Percentiles rank a stretch among this genome's conserved stretches.
These are phyloP conservation scores for Rhinella marina DNA, from an alignment of 2,797 vertebrate species.

Conservation along the genomic window DNA sequence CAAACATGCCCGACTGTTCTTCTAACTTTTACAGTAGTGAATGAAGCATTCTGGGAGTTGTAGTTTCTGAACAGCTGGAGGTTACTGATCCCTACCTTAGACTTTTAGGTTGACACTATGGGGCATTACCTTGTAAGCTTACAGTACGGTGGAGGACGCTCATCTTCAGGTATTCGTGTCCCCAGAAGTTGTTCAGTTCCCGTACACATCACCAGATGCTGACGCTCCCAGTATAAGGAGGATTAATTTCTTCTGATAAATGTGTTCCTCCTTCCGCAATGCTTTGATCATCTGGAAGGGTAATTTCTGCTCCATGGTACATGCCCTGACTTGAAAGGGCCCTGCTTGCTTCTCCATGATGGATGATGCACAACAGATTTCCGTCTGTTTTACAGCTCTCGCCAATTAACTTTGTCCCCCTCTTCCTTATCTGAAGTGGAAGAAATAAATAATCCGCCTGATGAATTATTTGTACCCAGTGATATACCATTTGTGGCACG, in stretches of 20 bases:
- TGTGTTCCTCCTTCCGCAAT: background rate
- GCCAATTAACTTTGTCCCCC: constrained; percentile 32
- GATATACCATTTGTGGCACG: constrained; percentile 34
- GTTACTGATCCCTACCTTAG: too few species aligned
- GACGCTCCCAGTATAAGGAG: background rate
- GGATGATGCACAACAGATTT: constrained; percentile 33
- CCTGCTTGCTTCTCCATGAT: constrained; percentile 29
- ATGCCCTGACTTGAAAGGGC: background rate
- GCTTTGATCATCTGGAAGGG: constrained; percentile 43
- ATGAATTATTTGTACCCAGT: constrained; percentile 28
- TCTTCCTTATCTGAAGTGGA: constrained; percentile 13
- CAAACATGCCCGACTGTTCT: too few species aligned
- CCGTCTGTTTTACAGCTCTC: constrained; percentile 12
- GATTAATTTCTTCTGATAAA: constrained; percentile 18
- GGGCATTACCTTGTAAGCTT: too few species aligned
- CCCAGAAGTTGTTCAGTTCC: background rate
- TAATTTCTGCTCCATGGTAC: constrained; percentile 3
- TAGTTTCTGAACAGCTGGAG: too few species aligned
- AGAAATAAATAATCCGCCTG: constrained; percentile 33
- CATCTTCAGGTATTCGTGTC: background rate
- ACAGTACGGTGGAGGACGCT: too few species aligned
- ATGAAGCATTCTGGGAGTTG: too few species aligned
- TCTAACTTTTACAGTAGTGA: too few species aligned
- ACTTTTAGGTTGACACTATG: too few species aligned
- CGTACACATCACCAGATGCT: constrained; percentile 29